A percentile compares a stretch with the other conserved stretches of the same genome.
Conservation (phyloP, 2,888 invertebrate genomes). For the Ischnura elegans region DNA sequence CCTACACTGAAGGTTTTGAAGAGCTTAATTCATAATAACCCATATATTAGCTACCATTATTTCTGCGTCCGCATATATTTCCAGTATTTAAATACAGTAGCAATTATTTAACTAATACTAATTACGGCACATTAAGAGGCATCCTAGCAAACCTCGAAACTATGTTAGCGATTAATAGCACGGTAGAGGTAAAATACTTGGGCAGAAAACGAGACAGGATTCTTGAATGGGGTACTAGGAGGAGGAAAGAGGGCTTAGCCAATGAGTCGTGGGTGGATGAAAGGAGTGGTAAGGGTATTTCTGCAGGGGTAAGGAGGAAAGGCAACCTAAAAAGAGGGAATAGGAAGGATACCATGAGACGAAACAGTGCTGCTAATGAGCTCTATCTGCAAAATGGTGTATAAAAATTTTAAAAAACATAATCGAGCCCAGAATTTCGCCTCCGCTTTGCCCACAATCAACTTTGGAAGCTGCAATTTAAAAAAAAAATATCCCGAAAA, state of each 20-base stretch:
- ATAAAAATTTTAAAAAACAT: background rate
- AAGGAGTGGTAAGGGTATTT: background rate
- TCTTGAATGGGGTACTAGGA: too few species aligned
- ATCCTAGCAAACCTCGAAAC: too few species aligned
- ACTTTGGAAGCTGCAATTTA: background rate
- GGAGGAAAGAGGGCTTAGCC: background rate
- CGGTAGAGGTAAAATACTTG: too few species aligned
- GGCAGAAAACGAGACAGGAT: too few species aligned
- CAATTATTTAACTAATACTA: too few species aligned
- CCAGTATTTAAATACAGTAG: too few species aligned
- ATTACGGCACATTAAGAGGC: too few species aligned
- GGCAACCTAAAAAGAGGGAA: background rate
- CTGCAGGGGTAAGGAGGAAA: background rate
- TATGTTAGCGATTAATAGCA: too few species aligned
- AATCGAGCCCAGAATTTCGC: background rate
- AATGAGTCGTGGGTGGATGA: background rate
- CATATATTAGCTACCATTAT: too few species aligned
- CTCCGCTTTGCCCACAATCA: background rate
- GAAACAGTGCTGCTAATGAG: constrained; percentile 35
- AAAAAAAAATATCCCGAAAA: background rate
- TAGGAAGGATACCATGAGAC: background rate
- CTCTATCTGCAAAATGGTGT: background rate
- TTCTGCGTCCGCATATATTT: too few species aligned
- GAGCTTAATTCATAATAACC: too few species aligned
- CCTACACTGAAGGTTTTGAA: too few species aligned